Evolutionary conservation across 1,140 invertebrate genomes (phyloP).

Genomic region (Achroia grisella): DNA sequence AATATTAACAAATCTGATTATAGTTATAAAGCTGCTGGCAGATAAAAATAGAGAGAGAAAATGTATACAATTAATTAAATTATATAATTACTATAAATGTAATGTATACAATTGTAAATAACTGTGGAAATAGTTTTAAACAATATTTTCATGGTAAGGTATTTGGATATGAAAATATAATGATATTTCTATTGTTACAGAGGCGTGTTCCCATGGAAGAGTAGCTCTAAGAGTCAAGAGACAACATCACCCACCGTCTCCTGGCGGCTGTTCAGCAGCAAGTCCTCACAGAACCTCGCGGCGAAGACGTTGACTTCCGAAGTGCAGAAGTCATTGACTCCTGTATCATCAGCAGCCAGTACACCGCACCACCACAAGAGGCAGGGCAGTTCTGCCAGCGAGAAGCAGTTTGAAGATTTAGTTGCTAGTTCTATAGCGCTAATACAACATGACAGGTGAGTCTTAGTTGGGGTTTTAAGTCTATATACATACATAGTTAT

Average conservation of each 20-base stretch:
- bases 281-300: constrained; percentile 44
- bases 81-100: too few relatives aligned
- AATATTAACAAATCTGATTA: too few relatives aligned
- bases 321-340: constrained; percentile 43
- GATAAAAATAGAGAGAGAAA: too few relatives aligned
- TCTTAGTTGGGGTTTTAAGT: too few relatives aligned
- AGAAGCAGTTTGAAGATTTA: constrained; percentile 72
- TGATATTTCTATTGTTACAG: constrained; percentile 62
- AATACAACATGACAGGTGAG: constrained; percentile 76
- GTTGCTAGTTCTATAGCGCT: constrained; percentile 78
- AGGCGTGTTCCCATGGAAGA: constrained; percentile 80
- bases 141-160: constrained; percentile 36
- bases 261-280: constrained; percentile 58
- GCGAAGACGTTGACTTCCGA: constrained; percentile 35
- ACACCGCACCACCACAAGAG: constrained; percentile 65
- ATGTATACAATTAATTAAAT: too few relatives aligned
- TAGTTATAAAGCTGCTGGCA: too few relatives aligned
- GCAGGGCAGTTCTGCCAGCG: constrained; percentile 65
- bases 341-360: constrained; percentile 53
- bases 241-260: constrained; percentile 20
- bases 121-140: too few relatives aligned
- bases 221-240: constrained; percentile 48
- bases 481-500: too few relatives aligned
- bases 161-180: constrained; percentile 7
- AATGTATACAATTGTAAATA: too few relatives aligned